Evolutionary conservation across 2,797 vertebrate species (phyloP), one percentile per base, ranked within the genome.

Genomic region (Enteromius anoplus): DNA sequence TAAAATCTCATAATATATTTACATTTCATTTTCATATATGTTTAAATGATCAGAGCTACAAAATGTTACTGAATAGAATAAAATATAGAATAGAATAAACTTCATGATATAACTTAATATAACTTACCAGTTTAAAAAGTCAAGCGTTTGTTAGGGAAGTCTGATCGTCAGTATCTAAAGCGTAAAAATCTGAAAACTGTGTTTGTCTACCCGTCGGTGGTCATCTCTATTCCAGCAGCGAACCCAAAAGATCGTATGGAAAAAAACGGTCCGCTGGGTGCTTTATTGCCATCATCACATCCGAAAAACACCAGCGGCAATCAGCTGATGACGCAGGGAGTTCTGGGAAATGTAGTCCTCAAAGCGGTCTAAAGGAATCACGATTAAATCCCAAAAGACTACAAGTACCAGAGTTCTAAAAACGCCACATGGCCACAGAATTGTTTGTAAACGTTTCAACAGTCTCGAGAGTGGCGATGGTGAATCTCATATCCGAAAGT

Each of bases 401-500:
- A 69, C 87, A 86, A 47, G 21, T 80, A 55, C 75, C 66, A 47
- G 23, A 37, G 32, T 37, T 42, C 49, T 17, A 34, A 49, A 17
- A 62, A 34, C 69, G 75, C 84, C 87, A 87, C 87, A 82, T 86
- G 87, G 87, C 84, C 78, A 53, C 40, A 34, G 70, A 23, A 21
- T 84, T 88, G 87, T 88, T 88, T 88, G 86, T 86, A 88, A 87
- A 88, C 85, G 85, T 79, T 71, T 78, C 58, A 80, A 77, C 75
- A 62, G 53, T 64, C 58, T 21, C 7, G 26, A 21, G 32, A 66
- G 53, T 60, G 42, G 71, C n/a, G 42, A 65, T 55, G 40, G 42
- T 53, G 47, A 66, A 23, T 73, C 53, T 77, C 3, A 45, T 19
- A 15, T 37, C 3, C 10, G 21, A 70, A 26, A 71, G 19, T 3